Evolutionary conservation across 2,888 invertebrate species (phyloP), one percentile per base, ranked within the genome.

Genomic region (Drosophila affinis): DNA sequence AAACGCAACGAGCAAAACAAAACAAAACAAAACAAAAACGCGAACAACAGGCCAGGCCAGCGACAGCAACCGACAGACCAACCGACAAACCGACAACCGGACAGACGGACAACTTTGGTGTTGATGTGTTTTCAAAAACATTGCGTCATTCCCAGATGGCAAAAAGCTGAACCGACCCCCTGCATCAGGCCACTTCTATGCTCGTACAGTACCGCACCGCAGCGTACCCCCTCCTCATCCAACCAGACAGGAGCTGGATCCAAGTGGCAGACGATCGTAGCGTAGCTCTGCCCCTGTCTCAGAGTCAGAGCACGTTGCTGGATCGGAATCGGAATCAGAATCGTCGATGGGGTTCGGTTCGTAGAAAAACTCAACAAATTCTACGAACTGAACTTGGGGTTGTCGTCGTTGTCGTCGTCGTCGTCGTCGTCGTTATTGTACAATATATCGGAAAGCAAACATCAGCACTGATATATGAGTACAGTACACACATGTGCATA

Each of bases 351-450:
- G 73, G 73, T 45, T 51, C 53, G 62, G 49, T 83, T 83, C 83
- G 76, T 72, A 78, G 83, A 83, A 83, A 79, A 81, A 58, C 77
- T 70, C 47, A 51, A 27, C 59, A 47, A 87, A 77, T 82, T 82
- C 82, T 78, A 61, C 74, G 83, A 83, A 83, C 52, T 58, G 59
- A 62, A 46, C 59, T 55, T 75, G 74, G 77, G 47, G 55, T 53
- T 59, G 52, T 71, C 68, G 21, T 21, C 18, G 18, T 18, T 2
- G n/a, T n/a, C 2, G 18, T 21, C 18, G 61, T 29, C 27, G 27
- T 24, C 6, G 24, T 24, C 24, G 27, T 27, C 7, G 27, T 29
- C 29, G 29, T 3, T 9, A 9, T 29, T 29, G 29, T 29, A 29
- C 29, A 29, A 27, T 29, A 39, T 72, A 71, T 70, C 72, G 55